A percentile compares a stretch with the other conserved stretches of the same genome.
phyloP scores from a whole-genome alignment of 92 coral and sea anemone species.

The Parazoanthus atlanticus region DNA sequence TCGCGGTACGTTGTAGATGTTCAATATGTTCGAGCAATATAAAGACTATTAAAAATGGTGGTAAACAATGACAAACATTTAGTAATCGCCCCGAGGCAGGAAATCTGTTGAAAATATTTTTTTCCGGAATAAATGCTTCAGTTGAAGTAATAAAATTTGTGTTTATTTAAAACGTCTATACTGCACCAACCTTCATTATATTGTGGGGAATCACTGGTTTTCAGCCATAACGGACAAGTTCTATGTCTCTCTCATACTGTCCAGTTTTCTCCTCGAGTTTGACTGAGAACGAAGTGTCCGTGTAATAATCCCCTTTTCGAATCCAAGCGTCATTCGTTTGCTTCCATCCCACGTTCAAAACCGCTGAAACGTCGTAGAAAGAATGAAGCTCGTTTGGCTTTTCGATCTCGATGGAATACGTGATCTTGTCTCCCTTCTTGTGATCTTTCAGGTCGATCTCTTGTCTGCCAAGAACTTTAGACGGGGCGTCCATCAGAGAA shows the following conservation, averaged over 20 bases:
- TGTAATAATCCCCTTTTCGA: constrained; percentile 70
- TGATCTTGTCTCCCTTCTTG: constrained; percentile 68
- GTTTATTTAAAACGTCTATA: too few species aligned
- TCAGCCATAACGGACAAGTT: constrained; percentile 63
- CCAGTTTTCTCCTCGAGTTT: constrained; percentile 45
- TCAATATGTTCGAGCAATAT: too few species aligned
- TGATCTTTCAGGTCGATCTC: constrained; percentile 62
- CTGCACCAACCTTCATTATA: background rate
- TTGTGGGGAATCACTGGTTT: background rate
- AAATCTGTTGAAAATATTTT: too few species aligned
- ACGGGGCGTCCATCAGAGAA: constrained; percentile 66
- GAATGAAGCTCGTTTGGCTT: constrained; percentile 57
- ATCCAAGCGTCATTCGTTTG: constrained; percentile 67
- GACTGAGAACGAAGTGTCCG: constrained; percentile 70
- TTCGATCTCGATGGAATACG: constrained; percentile 69
- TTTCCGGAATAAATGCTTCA: too few species aligned
- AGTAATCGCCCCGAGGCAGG: too few species aligned
- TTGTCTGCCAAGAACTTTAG: constrained; percentile 59
- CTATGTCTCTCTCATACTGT: constrained; percentile 65
- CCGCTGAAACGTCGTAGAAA: constrained; percentile 73
- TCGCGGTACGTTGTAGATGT: too few species aligned
- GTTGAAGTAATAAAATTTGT: too few species aligned
- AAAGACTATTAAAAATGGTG: too few species aligned
- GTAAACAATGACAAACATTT: too few species aligned
- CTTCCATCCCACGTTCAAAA: constrained; percentile 92